Base-by-base conservation (phyloP, 2,797 vertebrate species). In the Chelmon rostratus region DNA sequence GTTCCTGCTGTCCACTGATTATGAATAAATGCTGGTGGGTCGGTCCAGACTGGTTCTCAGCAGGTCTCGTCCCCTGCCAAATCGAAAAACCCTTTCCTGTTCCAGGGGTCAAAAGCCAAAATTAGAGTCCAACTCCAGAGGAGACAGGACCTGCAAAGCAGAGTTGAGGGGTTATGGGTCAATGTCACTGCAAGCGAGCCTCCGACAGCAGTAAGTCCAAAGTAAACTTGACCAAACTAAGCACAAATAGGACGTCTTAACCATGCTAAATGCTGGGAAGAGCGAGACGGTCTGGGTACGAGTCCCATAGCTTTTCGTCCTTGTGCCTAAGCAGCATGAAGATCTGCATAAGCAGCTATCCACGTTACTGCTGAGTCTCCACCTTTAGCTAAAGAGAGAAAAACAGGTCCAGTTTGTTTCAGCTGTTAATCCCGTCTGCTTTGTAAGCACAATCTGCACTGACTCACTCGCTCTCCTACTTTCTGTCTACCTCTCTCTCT, bases 331-430 rank as follows among this genome's bases (percentile, higher is more conserved):
- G 66, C 70, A 76, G 85, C 73, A 57, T 82, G 77, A 71, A 75
- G 70, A 81, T 89, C 80, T 73, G 73, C 82, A 73, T 82, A 71
- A 82, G 75, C 69, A 82, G 59, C 68, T 73, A 73, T 82, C 84
- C 78, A 86, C 64, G 23, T 81, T 79, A 65, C 72, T 50, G 74
- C 53, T 69, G 59, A 73, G 42, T 78, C 38, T 76, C 86, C 81
- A 79, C 18, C 86, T 94, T 95, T 84, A 86, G 93, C 94, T 88
- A 91, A 79, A 88, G 73, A 89, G 84, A 89, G 78, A 86, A 88
- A 89, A 94, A 92, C 83, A 89, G 86, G 92, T 93, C 91, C 85
- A 89, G 84, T 88, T 86, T 91, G 88, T 81, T 86, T 88, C 90
- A 87, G 84, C 80, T 94, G 86, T 86, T 89, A 89, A 86, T 86